Base-by-base conservation (phyloP, 2,888 invertebrate genomes). In the Gortyna flavago region DNA sequence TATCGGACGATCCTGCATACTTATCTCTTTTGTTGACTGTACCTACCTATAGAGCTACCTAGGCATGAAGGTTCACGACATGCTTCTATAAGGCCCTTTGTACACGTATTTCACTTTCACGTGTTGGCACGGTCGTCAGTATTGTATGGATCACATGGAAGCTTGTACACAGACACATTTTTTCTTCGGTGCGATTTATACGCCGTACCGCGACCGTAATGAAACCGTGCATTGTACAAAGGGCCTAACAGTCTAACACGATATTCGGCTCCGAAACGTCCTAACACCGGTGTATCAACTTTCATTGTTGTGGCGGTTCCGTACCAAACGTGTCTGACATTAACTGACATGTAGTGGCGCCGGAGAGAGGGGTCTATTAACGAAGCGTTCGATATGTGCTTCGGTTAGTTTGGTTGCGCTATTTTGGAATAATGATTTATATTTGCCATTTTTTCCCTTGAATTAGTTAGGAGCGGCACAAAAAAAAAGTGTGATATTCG, bases 311-410 rank as follows among this genome's bases (percentile, higher is more conserved):
- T 72, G 81, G 75, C 77, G 85, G 90, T 92, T 92, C 90, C 92
- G 89, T 79, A 81, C 87, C 81, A 89, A 91, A 90, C 92, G 89
- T 93, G 93, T 93, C 94, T 91, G 94, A 92, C 93, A 92, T 89
- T 93, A 93, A 93, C 94, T 91, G 94, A 92, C 93, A 92, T 89
- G 89, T 89, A 89, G 91, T 91, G 90, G 85, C 88, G 89, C 87
- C 90, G 90, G 86, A 75, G 88, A 86, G 84, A 76, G 66, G 72
- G 9, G 44, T 3, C 71, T 75, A 87, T 81, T 83, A 62, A 18
- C 65, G 41, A 77, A 70, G 51, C 70, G 18, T 44, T 85, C 88
- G 81, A 84, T 65, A 81, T 51, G 6, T 18, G 8, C 1, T 25
- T n/a, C 21, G 4, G 54, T 48, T 57, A 44, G 6, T 64, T 51